These are phyloP conservation scores for Scopus umbretta DNA, from an alignment of 2,113 vertebrate genomes.

Conservation along the genomic window DNA sequence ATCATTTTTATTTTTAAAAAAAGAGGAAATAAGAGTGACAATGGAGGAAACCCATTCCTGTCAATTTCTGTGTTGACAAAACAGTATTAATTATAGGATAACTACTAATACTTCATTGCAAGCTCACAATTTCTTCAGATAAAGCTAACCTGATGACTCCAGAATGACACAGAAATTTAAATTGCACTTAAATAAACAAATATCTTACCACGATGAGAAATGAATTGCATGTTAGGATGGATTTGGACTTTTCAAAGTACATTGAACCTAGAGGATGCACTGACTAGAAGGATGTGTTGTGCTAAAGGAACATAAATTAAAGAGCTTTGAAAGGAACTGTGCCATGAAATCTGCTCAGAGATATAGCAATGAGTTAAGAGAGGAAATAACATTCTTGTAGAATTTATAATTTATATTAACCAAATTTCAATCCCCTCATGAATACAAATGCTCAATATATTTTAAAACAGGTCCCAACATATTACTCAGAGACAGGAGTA, in stretches of 20 bases:
- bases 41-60: neutral
- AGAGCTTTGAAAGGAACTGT: neutral
- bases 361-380: neutral
- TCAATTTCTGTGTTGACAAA: neutral
- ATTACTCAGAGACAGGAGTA: neutral
- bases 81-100: neutral
- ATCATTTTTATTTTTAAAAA: neutral
- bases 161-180: neutral
- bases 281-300: neutral
- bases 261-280: neutral
- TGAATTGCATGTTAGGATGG: neutral
- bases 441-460: neutral
- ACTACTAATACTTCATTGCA: neutral
- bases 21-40: neutral
- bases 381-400: neutral
- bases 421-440: neutral
- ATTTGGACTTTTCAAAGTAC: neutral
- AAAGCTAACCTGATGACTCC: neutral
- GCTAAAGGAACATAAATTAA: neutral
- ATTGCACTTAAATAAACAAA: neutral
- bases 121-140: neutral
- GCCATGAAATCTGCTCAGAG: neutral
- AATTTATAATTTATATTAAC: neutral
- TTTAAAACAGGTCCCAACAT: neutral
- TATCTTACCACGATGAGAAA: neutral